Evolutionary conservation across 2,888 invertebrate species (phyloP).

Genomic region (Latheticus oryzae): DNA sequence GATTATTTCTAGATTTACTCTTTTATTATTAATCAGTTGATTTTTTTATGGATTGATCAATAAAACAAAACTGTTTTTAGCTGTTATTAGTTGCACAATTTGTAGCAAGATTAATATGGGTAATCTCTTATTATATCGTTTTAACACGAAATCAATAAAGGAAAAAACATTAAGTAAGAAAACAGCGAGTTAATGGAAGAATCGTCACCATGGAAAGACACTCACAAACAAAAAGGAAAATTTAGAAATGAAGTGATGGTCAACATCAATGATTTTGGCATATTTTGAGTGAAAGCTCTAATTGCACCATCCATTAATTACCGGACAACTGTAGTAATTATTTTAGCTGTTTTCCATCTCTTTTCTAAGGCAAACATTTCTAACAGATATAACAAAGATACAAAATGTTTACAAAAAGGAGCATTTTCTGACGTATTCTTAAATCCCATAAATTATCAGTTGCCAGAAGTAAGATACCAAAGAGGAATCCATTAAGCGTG

Average conservation of each 20-base stretch:
- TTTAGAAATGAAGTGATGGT: conserved; percentile 18
- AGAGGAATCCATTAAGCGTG: conserved; percentile 18
- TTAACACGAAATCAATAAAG: conserved; percentile 8
- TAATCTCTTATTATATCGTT: neutral
- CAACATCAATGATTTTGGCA: conserved; percentile 28
- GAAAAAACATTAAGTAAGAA: neutral
- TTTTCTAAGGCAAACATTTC: no score
- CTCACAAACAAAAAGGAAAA: no score
- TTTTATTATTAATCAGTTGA: neutral
- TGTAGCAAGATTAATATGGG: conserved; percentile 1
- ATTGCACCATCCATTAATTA: conserved; percentile 37
- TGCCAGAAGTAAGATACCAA: conserved; percentile 20
- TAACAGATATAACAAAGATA: neutral
- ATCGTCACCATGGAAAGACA: no score
- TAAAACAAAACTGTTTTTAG: conserved; percentile 1
- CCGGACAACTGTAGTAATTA: conserved; percentile 36
- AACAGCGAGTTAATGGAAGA: conserved; percentile 15
- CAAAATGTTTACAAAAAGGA: conserved; percentile 11
- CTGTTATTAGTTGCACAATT: conserved; percentile 1
- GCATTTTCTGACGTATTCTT: conserved; percentile 19
- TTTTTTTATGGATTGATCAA: conserved; percentile 1
- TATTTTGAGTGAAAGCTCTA: conserved; percentile 43
- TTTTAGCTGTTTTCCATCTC: no score
- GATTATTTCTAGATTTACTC: no score
- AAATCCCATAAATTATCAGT: conserved; percentile 17